These are phyloP conservation scores for Sylvicola cinctus DNA, from an alignment of 2,888 invertebrate genomes.

Conservation along the genomic window DNA sequence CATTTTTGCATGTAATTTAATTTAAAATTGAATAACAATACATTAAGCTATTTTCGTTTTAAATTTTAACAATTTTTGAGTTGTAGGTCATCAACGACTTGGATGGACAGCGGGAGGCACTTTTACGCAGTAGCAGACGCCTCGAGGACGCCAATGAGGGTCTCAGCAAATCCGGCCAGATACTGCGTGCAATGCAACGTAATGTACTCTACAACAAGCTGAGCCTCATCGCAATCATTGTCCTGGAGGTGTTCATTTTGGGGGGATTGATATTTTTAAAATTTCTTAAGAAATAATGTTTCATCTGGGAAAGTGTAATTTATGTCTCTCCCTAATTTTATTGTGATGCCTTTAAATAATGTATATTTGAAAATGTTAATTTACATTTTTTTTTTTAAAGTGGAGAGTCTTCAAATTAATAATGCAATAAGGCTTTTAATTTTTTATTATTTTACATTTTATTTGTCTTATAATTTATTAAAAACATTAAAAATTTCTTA, in stretches of 20 bases:
- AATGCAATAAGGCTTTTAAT: too few species aligned
- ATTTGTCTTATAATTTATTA: too few species aligned
- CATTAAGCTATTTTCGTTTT: neutral
- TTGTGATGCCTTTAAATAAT: too few species aligned
- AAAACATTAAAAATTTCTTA: too few species aligned
- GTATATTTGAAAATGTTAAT: too few species aligned
- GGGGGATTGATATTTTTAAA: constrained; percentile 38
- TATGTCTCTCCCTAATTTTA: too few species aligned
- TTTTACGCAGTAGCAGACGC: constrained; percentile 41
- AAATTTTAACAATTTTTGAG: neutral
- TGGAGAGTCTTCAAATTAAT: too few species aligned
- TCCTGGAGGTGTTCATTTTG: constrained; percentile 46
- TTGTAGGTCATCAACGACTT: constrained; percentile 46
- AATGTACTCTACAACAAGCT: constrained; percentile 57
- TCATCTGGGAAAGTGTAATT: too few species aligned
- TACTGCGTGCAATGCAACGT: constrained; percentile 43
- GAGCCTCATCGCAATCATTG: constrained; percentile 48
- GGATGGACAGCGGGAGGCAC: constrained; percentile 50
- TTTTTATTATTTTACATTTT: too few species aligned
- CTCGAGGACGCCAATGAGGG: constrained; percentile 51
- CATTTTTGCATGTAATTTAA: too few species aligned
- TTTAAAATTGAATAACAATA: too few species aligned
- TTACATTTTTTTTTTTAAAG: too few species aligned
- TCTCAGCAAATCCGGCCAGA: constrained; percentile 37
- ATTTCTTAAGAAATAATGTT: constrained; percentile 25